Base-by-base conservation (phyloP, 1,140 invertebrate species). In the Leptopilina clavipes region DNA sequence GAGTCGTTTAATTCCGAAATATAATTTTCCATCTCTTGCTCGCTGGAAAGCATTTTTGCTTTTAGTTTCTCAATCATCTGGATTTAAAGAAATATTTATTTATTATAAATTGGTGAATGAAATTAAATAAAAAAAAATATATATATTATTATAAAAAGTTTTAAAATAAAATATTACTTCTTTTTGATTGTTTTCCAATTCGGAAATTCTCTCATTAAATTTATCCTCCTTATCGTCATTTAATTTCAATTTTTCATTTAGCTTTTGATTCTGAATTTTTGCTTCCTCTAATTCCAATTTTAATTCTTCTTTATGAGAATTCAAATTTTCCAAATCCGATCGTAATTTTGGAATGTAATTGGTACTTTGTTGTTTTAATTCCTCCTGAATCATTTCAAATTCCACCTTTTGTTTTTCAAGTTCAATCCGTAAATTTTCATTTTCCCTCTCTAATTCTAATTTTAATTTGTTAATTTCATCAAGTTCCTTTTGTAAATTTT, bases 1-100 rank as follows among this genome's bases (percentile, higher is more conserved):
- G 79, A 83, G 22, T 65, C 43, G 43, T 77, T 76, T 17, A 83
- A 76, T 74, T 87, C 82, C 0, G 43, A 73, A 70, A 83, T 70
- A 79, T 79, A 81, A 12, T 79, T 75, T 70, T 83, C 70, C 0
- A 54, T 52, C 31, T 81, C 40, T 48, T 83, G 70, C 44, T 85
- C 81, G 48, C 76, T 81, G 7, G 43, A 72, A 8, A 78, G 8
- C 37, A 87, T 80, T 76, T 81, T 82, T 43, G 83, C 72, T 22
- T 75, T 76, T 25, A 84, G 75, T 52, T 78, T 10, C 43, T 82
- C 76, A 31, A 86, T 82, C 7, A 74, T 74, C n/a, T 81, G 19
- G 25, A 37, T 45, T 75, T 82, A 77, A 9, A 1, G 25, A 31
- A 31, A 31, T 31, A 31, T 31, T 1, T 81, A 54, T 17, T 31